Base-by-base conservation (phyloP, 2,113 vertebrate genomes). In the Cisticola juncidis region DNA sequence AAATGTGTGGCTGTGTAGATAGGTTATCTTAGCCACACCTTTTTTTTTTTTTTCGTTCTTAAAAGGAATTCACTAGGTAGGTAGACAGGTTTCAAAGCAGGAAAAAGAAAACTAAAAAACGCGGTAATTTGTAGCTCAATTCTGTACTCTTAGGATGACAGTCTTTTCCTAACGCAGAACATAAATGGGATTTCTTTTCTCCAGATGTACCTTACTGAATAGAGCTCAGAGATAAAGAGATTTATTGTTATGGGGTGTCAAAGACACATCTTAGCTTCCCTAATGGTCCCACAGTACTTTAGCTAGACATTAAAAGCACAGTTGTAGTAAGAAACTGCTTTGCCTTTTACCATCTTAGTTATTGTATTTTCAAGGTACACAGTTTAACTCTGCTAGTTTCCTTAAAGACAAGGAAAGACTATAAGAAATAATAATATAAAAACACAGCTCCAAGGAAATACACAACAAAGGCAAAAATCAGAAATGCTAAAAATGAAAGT, bases 261-360 rank as follows among this genome's bases (percentile, higher is more conserved):
- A 95, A 97, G 44, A 86, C 62, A 65, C 14, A 79, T 24, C 92
- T 24, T 84, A 76, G 12, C 38, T 92, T 97, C 72, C 69, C 40
- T 96, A 96, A 94, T 81, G 14, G 24, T 65, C 57, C 85, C 64
- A 50, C 40, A 92, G 86, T 88, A 92, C 90, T 97, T 95, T 88
- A 95, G 83, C 29, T 70, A 96, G 70, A 91, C 70, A 90, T 89
- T 94, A 92, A 92, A 92, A 93, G 26, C 84, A 78, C 25, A 79
- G 33, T 26, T 85, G 24, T 79, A 76, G 36, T 87, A 94, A 80
- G 86, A 91, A 94, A 95, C 51, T 20, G 6, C 23, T 90, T 64
- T 79, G 26, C 23, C 22, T 95, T 93, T 95, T 91, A 83, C 81
- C 45, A 60, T 76, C 42, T 24, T n/a, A 42, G 38, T n/a, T 90